Conservation (phyloP, 1,140 invertebrate species). For the Centruroides vittatus region DNA sequence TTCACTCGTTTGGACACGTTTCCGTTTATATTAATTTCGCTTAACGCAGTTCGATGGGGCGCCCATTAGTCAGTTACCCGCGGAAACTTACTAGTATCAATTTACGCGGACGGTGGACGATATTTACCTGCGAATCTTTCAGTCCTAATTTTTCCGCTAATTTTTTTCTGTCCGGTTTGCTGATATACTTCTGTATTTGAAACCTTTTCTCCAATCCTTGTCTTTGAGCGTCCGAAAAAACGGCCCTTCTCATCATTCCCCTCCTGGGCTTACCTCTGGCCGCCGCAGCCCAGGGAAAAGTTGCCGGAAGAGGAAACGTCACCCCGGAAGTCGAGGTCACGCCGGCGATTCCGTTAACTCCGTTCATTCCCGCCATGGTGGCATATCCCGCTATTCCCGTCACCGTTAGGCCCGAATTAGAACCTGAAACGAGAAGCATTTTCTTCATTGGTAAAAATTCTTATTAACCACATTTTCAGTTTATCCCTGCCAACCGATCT, state of each 20-base stretch:
- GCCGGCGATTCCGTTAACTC: slow-evolving; percentile 2
- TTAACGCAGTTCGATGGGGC: too few species aligned
- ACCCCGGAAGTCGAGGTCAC: slow-evolving; percentile 4
- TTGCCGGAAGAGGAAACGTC: slow-evolving; percentile 22
- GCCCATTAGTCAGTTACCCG: too few species aligned
- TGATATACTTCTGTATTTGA: slow-evolving; percentile 94
- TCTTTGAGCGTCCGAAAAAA: slow-evolving; percentile 82
- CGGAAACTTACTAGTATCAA: too few species aligned
- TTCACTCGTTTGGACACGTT: too few species aligned
- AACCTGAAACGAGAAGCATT: background rate
- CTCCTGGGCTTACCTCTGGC: slow-evolving; percentile 49
- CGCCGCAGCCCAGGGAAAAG: slow-evolving; percentile 65
- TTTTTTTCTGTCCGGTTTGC: slow-evolving; percentile 91
- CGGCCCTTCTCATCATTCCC: slow-evolving; percentile 88
- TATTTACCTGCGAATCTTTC: slow-evolving; percentile 59
- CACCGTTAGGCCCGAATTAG: slow-evolving; percentile 1
- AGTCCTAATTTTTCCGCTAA: slow-evolving; percentile 86
- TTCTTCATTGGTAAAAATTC: too few species aligned
- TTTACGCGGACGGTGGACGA: too few species aligned
- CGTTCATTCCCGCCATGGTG: background rate
- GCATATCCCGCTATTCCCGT: slow-evolving; percentile 5
- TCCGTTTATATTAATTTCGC: too few species aligned
- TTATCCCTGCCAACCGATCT: too few species aligned
- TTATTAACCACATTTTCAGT: too few species aligned
- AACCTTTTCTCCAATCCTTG: slow-evolving; percentile 89